Percentiles rank a stretch among this genome's conserved stretches.
These are phyloP conservation scores for Oligia latruncula DNA, from an alignment of 2,888 invertebrate genomes.

Conservation along the genomic window DNA sequence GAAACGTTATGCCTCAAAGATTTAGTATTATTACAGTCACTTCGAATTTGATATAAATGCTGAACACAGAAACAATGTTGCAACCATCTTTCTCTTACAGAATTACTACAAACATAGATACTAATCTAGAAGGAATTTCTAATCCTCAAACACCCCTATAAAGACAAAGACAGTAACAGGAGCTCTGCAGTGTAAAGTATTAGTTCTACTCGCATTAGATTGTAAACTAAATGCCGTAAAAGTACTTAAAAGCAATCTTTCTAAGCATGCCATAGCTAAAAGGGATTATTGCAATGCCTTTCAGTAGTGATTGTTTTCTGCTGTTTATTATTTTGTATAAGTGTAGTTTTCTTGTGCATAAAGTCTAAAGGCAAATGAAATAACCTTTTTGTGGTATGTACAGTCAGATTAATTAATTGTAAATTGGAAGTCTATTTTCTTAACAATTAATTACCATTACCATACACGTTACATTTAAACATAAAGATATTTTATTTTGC, in stretches of 20 bases:
- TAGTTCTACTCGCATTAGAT: slow-evolving; percentile 39
- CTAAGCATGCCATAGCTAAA: slow-evolving; percentile 26
- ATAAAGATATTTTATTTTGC: too few species aligned
- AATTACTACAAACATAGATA: background rate
- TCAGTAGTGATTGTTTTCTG: background rate
- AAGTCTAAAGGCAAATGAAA: background rate
- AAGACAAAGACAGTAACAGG: background rate
- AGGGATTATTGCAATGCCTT: slow-evolving; percentile 12
- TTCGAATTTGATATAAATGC: background rate
- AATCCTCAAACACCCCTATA: slow-evolving; percentile 16
- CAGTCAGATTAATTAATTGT: background rate
- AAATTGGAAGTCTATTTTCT: too few species aligned
- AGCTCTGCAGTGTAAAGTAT: slow-evolving; percentile 16
- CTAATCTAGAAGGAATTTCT: slow-evolving; percentile 1
- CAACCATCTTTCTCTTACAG: background rate
- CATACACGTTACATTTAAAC: too few species aligned
- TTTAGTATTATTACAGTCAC: background rate
- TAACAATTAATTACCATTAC: too few species aligned
- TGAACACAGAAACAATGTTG: background rate
- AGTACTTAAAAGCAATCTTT: slow-evolving; percentile 27
- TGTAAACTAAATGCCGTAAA: slow-evolving; percentile 46
- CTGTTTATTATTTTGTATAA: background rate
- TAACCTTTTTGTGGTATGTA: background rate
- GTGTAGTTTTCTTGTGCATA: background rate
- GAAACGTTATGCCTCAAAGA: background rate